These are phyloP conservation scores for Lasioglossum zephyrum DNA, from an alignment of 2,888 invertebrate genomes.

Conservation along the genomic window DNA sequence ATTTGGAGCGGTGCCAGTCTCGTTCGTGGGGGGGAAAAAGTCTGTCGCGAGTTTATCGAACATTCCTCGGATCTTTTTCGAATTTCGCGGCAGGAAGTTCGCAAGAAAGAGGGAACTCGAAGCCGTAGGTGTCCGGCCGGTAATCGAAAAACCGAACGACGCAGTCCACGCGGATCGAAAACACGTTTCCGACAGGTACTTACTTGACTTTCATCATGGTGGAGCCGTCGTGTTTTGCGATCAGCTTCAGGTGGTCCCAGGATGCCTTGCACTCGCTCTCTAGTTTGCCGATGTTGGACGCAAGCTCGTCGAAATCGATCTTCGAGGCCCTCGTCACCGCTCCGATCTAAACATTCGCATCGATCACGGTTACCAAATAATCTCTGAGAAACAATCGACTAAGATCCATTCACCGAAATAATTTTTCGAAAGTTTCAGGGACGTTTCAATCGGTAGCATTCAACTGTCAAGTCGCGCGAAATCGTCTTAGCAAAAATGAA, in stretches of 20 bases:
- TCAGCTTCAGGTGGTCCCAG: conserved; percentile 97
- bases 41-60: conserved; percentile 75
- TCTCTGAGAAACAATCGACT: background rate
- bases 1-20: conserved; percentile 78
- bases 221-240: conserved; percentile 96
- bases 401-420: no score
- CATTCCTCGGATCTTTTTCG: conserved; percentile 61
- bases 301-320: conserved; percentile 97
- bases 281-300: conserved; percentile 93
- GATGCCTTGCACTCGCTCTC: conserved; percentile 98
- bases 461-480: background rate
- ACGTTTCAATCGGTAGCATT: background rate
- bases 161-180: conserved; percentile 8
- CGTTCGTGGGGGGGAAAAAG: conserved; percentile 60
- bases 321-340: conserved; percentile 95
- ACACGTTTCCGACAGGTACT: conserved; percentile 72
- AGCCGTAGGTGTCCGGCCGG: conserved; percentile 3
- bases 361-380: background rate
- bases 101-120: background rate
- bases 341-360: conserved; percentile 87
- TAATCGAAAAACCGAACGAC: conserved; percentile 3
- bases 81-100: conserved; percentile 50
- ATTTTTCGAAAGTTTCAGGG: background rate
- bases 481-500: background rate
- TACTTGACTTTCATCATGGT: conserved; percentile 95